phyloP scores from a whole-genome alignment of 2,113 vertebrate species.

The Hippocampus barbouri region DNA sequence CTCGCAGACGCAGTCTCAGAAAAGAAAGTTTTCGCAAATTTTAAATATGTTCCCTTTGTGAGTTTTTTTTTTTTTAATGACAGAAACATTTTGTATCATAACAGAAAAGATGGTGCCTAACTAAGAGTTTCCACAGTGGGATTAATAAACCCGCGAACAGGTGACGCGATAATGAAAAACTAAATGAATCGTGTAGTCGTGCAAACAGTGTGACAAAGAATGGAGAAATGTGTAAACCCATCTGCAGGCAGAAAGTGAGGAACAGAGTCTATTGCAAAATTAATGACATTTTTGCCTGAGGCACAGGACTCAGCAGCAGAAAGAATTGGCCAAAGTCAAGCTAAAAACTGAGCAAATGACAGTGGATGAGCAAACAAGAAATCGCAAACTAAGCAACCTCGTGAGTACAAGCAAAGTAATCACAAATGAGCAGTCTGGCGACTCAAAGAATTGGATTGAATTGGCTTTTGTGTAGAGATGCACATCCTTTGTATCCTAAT shows the following conservation, averaged over 20 bases:
- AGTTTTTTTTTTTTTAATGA: not conserved
- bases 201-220: not conserved
- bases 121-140: not conserved
- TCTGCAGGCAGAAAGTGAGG: not conserved
- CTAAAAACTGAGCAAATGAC: not conserved
- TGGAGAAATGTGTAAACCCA: not conserved
- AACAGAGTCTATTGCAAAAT: constrained; percentile 5
- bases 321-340: constrained; percentile 4
- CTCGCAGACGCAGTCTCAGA: too few species aligned
- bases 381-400: not conserved
- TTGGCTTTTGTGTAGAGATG: too few species aligned
- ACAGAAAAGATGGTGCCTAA: not conserved
- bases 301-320: constrained; percentile 4
- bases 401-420: not conserved
- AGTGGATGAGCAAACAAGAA: not conserved
- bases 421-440: not conserved
- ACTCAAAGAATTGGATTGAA: not conserved
- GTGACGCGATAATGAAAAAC: not conserved
- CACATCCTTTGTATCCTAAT: too few species aligned
- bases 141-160: not conserved
- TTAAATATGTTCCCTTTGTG: too few species aligned
- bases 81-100: not conserved
- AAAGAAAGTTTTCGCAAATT: too few species aligned
- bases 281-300: constrained; percentile 4
- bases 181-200: not conserved